These are phyloP conservation scores for Apamea anceps DNA, from an alignment of 2,888 invertebrate genomes.

Conservation along the genomic window DNA sequence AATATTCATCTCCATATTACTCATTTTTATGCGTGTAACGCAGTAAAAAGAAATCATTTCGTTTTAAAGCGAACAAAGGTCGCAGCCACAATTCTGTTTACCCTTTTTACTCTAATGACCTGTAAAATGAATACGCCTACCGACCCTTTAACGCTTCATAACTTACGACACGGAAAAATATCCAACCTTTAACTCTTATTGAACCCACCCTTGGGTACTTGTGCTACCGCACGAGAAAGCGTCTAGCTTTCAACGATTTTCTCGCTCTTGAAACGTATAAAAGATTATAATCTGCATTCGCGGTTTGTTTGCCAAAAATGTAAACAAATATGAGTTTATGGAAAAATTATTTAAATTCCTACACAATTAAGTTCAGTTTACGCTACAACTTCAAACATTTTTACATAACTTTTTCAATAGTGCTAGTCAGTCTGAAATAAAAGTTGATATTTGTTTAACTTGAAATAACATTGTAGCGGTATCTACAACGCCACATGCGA, in stretches of 20 bases:
- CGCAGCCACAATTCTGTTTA: constrained; percentile 78
- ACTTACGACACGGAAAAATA: constrained; percentile 76
- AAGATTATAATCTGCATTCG: no score
- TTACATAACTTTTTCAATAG: no score
- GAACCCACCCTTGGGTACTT: constrained; percentile 36
- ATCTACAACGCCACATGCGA: no score
- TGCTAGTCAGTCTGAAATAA: no score
- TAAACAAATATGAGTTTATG: no score
- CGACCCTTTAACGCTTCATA: constrained; percentile 79
- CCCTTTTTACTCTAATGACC: constrained; percentile 85
- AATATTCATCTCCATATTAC: constrained; percentile 50
- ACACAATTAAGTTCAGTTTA: no score
- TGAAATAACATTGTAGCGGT: no score
- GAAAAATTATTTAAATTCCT: no score
- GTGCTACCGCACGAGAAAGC: background rate
- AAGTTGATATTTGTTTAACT: no score
- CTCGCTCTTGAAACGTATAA: background rate
- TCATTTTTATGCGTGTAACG: constrained; percentile 58
- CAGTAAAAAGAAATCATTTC: constrained; percentile 65
- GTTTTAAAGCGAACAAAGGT: constrained; percentile 69
- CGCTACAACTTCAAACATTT: no score
- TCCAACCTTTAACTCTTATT: constrained; percentile 69
- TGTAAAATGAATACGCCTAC: constrained; percentile 82
- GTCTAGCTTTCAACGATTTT: background rate
- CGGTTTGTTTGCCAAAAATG: no score